phyloP scores from a whole-genome alignment of 2,797 vertebrate genomes.

The Cirrhinus molitorella region DNA sequence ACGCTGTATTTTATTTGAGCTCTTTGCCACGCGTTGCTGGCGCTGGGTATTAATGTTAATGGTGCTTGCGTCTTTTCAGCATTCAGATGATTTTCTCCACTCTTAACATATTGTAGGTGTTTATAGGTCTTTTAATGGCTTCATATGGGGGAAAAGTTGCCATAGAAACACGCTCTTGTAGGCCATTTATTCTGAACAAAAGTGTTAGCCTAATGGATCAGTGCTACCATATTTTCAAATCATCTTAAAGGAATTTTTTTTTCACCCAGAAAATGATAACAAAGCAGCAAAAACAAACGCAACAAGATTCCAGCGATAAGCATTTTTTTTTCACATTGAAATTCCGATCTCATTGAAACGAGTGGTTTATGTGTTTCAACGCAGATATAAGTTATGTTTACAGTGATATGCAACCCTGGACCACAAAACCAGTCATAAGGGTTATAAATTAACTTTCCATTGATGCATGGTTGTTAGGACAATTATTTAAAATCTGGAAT shows the following conservation, averaged over 20 bases:
- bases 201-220: constrained; percentile 20
- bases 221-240: neutral
- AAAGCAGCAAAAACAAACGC: neutral
- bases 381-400: too few relatives aligned
- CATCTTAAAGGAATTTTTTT: neutral
- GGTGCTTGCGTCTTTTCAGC: constrained; percentile 22
- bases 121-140: constrained; percentile 24
- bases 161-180: neutral
- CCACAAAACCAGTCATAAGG: too few relatives aligned
- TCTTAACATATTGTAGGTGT: constrained; percentile 24
- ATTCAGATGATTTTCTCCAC: constrained; percentile 4
- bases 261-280: neutral
- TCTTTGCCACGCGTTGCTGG: constrained; percentile 39
- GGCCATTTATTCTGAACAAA: constrained; percentile 21
- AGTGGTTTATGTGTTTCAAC: neutral
- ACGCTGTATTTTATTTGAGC: constrained; percentile 35
- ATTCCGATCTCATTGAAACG: neutral
- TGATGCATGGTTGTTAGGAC: too few relatives aligned
- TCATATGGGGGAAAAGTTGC: neutral
- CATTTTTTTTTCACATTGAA: neutral
- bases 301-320: neutral
- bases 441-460: too few relatives aligned
- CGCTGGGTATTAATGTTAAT: constrained; percentile 25
- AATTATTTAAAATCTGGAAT: too few relatives aligned
- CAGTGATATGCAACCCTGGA: too few relatives aligned